Percentiles rank a stretch among this genome's conserved stretches.
phyloP scores from a whole-genome alignment of 1,140 invertebrate genomes.

The Sweltsa coloradensis region DNA sequence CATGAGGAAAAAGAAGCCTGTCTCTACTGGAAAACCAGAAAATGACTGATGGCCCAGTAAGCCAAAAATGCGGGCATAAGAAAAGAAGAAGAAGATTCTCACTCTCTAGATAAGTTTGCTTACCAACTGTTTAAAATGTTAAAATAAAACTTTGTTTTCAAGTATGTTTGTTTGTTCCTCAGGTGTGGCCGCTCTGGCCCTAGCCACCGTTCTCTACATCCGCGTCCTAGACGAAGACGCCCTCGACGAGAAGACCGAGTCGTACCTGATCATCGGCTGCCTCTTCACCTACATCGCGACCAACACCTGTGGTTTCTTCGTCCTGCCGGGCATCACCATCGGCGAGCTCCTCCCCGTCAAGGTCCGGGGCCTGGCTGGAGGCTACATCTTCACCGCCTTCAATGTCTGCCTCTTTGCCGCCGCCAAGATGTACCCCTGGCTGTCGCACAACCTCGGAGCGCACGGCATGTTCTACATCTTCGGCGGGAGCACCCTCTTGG shows the following conservation, averaged over 20 bases:
- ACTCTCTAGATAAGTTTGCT: too few relatives aligned
- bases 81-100: too few relatives aligned
- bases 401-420: slow-evolving; percentile 52
- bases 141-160: too few relatives aligned
- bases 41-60: too few relatives aligned
- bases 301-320: slow-evolving; percentile 57
- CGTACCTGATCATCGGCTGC: slow-evolving; percentile 34
- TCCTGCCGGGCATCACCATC: slow-evolving; percentile 54
- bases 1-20: too few relatives aligned
- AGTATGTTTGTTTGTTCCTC: too few relatives aligned
- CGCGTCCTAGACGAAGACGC: not conserved
- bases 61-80: too few relatives aligned
- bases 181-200: slow-evolving; percentile 38
- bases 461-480: slow-evolving; percentile 55
- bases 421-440: slow-evolving; percentile 56
- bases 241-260: slow-evolving; percentile 20
- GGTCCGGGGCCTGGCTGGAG: slow-evolving; percentile 47
- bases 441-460: slow-evolving; percentile 42
- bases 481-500: slow-evolving; percentile 39
- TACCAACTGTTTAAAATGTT: too few relatives aligned
- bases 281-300: slow-evolving; percentile 50
- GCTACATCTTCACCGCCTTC: slow-evolving; percentile 54
- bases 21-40: too few relatives aligned
- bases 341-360: slow-evolving; percentile 55
- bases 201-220: slow-evolving; percentile 38